Evolutionary conservation across 2,888 invertebrate genomes (phyloP), one percentile per base, ranked within the genome.

Genomic region (Xanthorhoe designata): DNA sequence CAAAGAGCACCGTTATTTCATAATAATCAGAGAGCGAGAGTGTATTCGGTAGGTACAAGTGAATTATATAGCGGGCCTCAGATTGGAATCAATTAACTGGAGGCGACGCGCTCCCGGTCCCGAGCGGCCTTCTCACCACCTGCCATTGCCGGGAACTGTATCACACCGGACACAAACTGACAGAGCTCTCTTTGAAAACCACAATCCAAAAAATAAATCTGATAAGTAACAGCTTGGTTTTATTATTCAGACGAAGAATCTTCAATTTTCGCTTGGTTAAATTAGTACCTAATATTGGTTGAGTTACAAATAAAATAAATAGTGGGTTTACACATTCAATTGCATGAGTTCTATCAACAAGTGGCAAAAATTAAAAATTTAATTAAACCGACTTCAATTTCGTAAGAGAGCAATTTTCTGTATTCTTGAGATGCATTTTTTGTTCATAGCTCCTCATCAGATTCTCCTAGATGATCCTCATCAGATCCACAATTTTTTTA

Each of bases 51-150:
- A n/a, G n/a, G n/a, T 85, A 83, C 81, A 78, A 69, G 74, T 85
- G 83, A 86, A 87, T 88, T 89, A 89, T n/a, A n/a, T 87, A 84
- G 83, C 76, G 81, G 75, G 81, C 80, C 84, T 84, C 86, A 87
- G 91, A 91, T 91, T 90, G 90, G 87, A 90, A 92, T 91, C 90
- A 91, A 91, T 91, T 91, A 91, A 88, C 84, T 83, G 85, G 81
- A 85, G 85, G 85, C 87, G 85, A 84, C 81, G 85, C 85, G 85
- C 86, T 88, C 86, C 87, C 84, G 85, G 81, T 85, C 81, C 82
- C 78, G 75, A 72, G 75, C 84, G 87, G 85, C 90, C 90, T 91
- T 88, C 88, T 84, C 79, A 80, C 85, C 91, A 91, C 90, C 91
- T 91, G 91, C 90, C 83, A 56, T 58, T 72, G 79, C 70, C 72